Evolutionary conservation across 2,797 vertebrate species (phyloP), one percentile per base, ranked within the genome.

Genomic region (Brachymystax lenok): DNA sequence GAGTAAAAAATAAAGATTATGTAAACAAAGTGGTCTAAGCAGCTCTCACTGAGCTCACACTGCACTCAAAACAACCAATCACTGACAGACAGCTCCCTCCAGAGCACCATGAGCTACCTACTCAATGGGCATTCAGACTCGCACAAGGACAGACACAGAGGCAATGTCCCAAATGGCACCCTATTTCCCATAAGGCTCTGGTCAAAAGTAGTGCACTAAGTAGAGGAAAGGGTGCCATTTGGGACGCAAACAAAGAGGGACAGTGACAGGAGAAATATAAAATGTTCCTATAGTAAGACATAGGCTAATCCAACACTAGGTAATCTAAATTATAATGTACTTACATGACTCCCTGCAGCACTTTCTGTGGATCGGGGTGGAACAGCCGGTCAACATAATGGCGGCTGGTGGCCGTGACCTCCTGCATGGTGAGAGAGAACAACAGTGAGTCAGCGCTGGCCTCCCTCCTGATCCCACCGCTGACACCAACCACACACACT

Each of bases 281-380:
- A 54, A 2, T 59, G 56, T 59, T 59, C n/a, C 56, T 21, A 8
- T 8, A 61, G 59, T 16, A 79, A 75, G 79, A 73, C n/a, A 61
- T 61, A 61, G n/a, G 59, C 59, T 27, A 63, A 0, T 40, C 40
- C 46, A 40, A 35, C 17, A 6, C 13, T 52, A 30, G 40, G 12
- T 17, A 17, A 21, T 10, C 21, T 21, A 3, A 1, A 61, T 61
- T 61, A 61, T 59, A 7, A 59, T 10, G 19, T 87, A 97, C 98
- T 98, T 96, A 99, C 98, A 99, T 97, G 93, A 99, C 98, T 94
- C 98, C 98, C 94, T 99, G 97, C 82, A 98, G 96, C 87, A 99
- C 98, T 91, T 99, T 99, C 91, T 99, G 96, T 87, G 98, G 97
- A 94, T 99, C 97, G 46, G 98, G 97, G 93, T 99, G 97, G 89